Evolutionary conservation across 2,888 invertebrate genomes (phyloP).

Genomic region (Bombylius discolor): DNA sequence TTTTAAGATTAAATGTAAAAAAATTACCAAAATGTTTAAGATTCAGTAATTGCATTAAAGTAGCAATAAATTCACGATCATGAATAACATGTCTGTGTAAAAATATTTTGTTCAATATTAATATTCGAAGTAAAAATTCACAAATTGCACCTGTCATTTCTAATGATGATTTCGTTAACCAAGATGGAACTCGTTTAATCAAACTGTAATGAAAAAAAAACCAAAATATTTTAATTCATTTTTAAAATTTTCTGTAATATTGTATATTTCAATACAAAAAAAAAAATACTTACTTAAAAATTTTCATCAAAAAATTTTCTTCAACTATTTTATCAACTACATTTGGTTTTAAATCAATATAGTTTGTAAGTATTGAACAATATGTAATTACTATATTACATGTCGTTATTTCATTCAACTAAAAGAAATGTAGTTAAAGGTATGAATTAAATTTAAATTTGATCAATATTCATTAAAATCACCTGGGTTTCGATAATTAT

Average conservation of each 20-base stretch:
- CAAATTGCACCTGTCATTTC: conserved; percentile 26
- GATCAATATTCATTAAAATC: background rate
- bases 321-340: conserved; percentile 3
- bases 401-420: conserved; percentile 6
- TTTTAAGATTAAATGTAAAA: background rate
- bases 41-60: conserved; percentile 10
- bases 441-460: no score
- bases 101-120: conserved; percentile 19
- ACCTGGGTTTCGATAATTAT: conserved; percentile 1
- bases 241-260: conserved; percentile 21
- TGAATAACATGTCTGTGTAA: conserved; percentile 26
- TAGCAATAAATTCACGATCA: conserved; percentile 19
- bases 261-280: conserved; percentile 16
- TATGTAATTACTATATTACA: conserved; percentile 12
- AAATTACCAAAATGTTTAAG: conserved; percentile 9
- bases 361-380: conserved; percentile 13
- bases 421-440: no score
- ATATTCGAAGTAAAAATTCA: conserved; percentile 24
- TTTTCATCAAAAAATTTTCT: conserved; percentile 1
- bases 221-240: background rate
- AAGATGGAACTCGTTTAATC: conserved; percentile 6
- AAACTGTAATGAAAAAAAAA: conserved; percentile 5
- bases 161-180: conserved; percentile 18
- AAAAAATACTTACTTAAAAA: conserved; percentile 8
- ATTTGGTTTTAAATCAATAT: conserved; percentile 6